Evolutionary conservation across 2,797 vertebrate species (phyloP).

Genomic region (Botia kubotai): DNA sequence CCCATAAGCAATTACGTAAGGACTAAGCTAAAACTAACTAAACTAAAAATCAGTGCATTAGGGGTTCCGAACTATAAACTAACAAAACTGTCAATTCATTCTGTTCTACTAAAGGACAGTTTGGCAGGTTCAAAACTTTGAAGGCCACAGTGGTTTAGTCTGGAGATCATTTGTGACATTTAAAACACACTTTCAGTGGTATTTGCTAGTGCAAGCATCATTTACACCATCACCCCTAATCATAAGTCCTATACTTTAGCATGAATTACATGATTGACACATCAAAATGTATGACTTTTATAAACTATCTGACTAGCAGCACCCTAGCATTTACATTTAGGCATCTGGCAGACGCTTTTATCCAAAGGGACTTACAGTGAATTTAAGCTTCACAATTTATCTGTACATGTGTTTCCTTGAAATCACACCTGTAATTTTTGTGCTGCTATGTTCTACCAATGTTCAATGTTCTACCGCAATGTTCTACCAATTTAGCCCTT

Average conservation of each 20-base stretch:
- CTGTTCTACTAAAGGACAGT: background rate
- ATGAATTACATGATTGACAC: too few relatives aligned
- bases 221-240: background rate
- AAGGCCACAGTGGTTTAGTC: background rate
- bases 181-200: background rate
- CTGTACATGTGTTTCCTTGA: too few relatives aligned
- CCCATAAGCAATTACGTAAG: constrained; percentile 5
- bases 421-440: too few relatives aligned
- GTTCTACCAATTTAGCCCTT: too few relatives aligned
- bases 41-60: background rate
- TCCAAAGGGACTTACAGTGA: too few relatives aligned
- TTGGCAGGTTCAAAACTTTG: background rate
- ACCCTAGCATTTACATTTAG: background rate
- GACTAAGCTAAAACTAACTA: background rate
- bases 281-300: background rate
- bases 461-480: too few relatives aligned
- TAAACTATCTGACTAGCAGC: background rate
- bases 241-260: too few relatives aligned
- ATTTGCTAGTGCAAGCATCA: background rate
- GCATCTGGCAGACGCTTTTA: too few relatives aligned
- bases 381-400: too few relatives aligned
- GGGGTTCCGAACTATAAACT: background rate
- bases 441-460: too few relatives aligned
- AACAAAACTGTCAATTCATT: background rate
- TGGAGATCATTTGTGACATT: background rate